Evolutionary conservation across 2,888 invertebrate species (phyloP), one percentile per base, ranked within the genome.

Genomic region (Stratiomys singularior): DNA sequence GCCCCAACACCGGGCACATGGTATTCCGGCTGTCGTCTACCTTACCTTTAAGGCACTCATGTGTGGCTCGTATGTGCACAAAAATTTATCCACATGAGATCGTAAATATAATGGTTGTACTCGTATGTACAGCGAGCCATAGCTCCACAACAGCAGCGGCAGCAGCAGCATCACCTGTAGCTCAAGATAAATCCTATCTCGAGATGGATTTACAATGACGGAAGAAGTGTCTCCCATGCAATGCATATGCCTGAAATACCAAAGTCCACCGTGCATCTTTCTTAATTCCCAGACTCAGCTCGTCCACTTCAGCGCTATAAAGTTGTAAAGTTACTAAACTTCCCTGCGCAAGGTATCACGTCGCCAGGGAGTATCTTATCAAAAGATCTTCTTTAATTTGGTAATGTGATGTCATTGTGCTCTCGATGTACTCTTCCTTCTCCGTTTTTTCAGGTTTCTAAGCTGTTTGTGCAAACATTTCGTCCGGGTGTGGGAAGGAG

Each of bases 1-100:
- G 69, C 69, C 69, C 47, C 69, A 69, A 69, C 47, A 11, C 47
- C 47, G 27, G 46, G 30, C 69, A 46, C 46, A 69, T 46, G 69
- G 47, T 66, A 47, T 47, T 27, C 60, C 60, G 25, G 37, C 37
- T 37, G 37, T 3, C 37, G 37, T 37, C 9, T 9, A 37, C 37
- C 37, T 37, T 37, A 37, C 37, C 37, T 37, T 9, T 9, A 37
- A 37, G 37, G 9, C 37, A 37, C 69, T 69, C 47, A 69, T 69
- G 13, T 46, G 47, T 46, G 47, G 9, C 18, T 47, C 69, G 47
- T 69, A 69, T 69, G 47, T 69, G 69, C 69, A 47, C 69, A 69
- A 69, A n/a, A 69, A 46, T 47, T 69, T 25, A 69, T 23, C 47
- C 27, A 21, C 37, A 60, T 23, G 47, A 21, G 30, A 69, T 69